A percentile compares a stretch with the other conserved stretches of the same genome.
Evolutionary conservation across 2,888 invertebrate genomes (phyloP).

Genomic region (Mesorhabditis spiculigera): DNA sequence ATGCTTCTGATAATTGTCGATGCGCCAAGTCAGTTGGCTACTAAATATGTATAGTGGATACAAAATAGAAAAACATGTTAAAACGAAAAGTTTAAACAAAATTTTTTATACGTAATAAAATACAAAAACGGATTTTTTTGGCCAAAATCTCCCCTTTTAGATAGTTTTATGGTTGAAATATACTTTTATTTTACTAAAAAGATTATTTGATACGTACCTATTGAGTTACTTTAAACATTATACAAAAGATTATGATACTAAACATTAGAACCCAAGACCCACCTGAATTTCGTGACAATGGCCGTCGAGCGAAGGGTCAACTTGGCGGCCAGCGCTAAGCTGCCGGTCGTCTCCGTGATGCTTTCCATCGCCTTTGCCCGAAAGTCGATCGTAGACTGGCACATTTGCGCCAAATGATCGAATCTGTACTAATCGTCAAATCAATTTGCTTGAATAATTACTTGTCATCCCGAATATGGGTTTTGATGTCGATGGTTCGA

Average conservation of each 20-base stretch:
- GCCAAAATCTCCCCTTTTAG: no score
- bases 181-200: no score
- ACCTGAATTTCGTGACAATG: slow-evolving; percentile 4
- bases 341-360: neutral
- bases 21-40: neutral
- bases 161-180: no score
- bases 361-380: slow-evolving; percentile 6
- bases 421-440: neutral
- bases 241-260: no score
- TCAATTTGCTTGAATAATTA: neutral
- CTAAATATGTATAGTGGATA: neutral
- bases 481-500: neutral
- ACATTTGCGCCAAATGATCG: slow-evolving; percentile 3
- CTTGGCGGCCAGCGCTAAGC: neutral
- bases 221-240: no score
- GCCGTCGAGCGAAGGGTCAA: neutral
- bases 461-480: slow-evolving; percentile 1
- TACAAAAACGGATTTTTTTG: no score
- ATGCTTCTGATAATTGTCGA: slow-evolving; percentile 4
- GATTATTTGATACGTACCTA: no score
- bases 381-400: neutral
- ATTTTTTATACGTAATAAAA: no score
- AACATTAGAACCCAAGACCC: neutral
- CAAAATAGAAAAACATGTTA: no score
- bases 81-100: no score